Evolutionary conservation across 2,888 invertebrate genomes (phyloP), one percentile per base, ranked within the genome.

Genomic region (Cynaeus angustus): DNA sequence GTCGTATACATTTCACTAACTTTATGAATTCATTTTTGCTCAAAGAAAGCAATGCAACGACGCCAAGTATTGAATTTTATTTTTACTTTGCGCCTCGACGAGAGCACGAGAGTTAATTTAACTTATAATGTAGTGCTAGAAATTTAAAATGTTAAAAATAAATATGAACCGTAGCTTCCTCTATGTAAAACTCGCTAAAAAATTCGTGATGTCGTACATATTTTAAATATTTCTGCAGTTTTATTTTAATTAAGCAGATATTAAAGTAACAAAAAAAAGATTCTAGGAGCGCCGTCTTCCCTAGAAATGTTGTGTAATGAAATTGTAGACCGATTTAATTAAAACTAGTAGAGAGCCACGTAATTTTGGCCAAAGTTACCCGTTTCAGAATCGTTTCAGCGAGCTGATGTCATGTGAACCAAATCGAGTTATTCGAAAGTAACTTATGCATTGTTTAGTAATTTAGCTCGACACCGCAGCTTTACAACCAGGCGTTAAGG

Each of bases 361-460:
- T 66, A 66, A 56, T 66, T 66, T 65, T 38, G 43, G 55, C 13
- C 30, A 21, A 55, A 66, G 45, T 56, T 56, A 68, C 62, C 64
- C 64, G 64, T 55, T 68, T 58, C 68, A 68, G 50, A 38, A 56
- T 41, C 48, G 61, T 62, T 62, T 61, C 55, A 53, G 55, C 53
- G 52, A 64, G 56, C 50, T 65, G 59, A 65, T 66, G 71, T 67
- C 71, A 70, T 64, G 61, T 58, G 68, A 73, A 72, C 75, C 71
- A 65, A 74, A 68, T 74, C 72, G 72, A 77, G 72, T 76, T 74
- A 78, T 74, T 78, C 66, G 68, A 46, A 72, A 75, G 73, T 62
- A 73, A 75, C 74, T 75, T 74, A 72, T 66, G 74, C 74, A 76
- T 76, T 78, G 77, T 77, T 77, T 70, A 74, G 75, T 72, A 77